Conservation (phyloP, 2,113 vertebrate species). For the human (Homo sapiens) region GRCh38 chr4:96107001-96107500, state of each 20-base stretch:
- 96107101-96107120: not conserved
- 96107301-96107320: not conserved
- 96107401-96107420: not conserved
- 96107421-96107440: not conserved
- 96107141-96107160: not conserved
- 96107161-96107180: not conserved
- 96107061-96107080: not conserved
- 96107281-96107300: not conserved
- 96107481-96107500: not conserved
- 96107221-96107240: not conserved
- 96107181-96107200: not conserved
- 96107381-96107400: not conserved
- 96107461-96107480: not conserved
- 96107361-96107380: not conserved
- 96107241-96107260: not conserved
- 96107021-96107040: not conserved
- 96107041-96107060: not conserved
- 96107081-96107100: not conserved
- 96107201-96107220: not conserved
- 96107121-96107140: not conserved
- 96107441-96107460: not conserved
- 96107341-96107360: not conserved
- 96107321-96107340: not conserved
- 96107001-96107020: not conserved
- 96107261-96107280: not conserved